These are phyloP conservation scores for Asobara japonica DNA, from an alignment of 1,140 invertebrate genomes.

Conservation along the genomic window DNA sequence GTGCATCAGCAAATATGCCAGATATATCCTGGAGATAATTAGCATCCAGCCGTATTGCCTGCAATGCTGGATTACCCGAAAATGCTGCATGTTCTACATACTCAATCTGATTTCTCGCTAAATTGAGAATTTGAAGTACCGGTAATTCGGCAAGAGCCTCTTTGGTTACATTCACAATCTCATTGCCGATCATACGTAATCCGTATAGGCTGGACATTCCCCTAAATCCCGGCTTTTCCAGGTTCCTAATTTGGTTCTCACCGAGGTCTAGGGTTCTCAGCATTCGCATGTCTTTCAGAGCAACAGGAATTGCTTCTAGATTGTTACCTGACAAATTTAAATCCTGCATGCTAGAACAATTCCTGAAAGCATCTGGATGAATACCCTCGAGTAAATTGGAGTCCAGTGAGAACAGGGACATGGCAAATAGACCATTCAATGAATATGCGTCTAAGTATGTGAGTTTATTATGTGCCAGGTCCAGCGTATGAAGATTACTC, in stretches of 20 bases:
- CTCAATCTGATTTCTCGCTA: conserved; percentile 83
- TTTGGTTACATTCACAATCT: conserved; percentile 79
- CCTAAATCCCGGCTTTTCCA: conserved; percentile 83
- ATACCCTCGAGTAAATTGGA: conserved; percentile 80
- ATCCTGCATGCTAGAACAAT: conserved; percentile 81
- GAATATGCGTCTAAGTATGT: conserved; percentile 78
- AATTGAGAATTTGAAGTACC: conserved; percentile 80
- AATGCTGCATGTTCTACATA: conserved; percentile 80
- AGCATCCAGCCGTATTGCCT: conserved; percentile 82
- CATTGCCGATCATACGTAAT: conserved; percentile 82
- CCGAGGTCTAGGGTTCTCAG: conserved; percentile 83
- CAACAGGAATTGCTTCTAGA: conserved; percentile 77
- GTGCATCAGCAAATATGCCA: conserved; percentile 78
- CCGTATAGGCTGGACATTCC: conserved; percentile 83
- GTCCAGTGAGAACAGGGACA: conserved; percentile 82
- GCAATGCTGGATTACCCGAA: conserved; percentile 76
- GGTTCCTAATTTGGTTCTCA: conserved; percentile 79
- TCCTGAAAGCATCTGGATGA: conserved; percentile 82
- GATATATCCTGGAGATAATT: conserved; percentile 83
- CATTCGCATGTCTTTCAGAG: conserved; percentile 78
- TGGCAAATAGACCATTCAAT: conserved; percentile 82
- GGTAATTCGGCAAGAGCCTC: conserved; percentile 78
- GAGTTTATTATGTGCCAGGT: conserved; percentile 81
- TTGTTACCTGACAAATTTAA: conserved; percentile 86
- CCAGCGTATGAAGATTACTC: conserved; percentile 84